These are phyloP conservation scores for Dufourea novaeangliae DNA, from an alignment of 1,140 invertebrate species.

Conservation along the genomic window DNA sequence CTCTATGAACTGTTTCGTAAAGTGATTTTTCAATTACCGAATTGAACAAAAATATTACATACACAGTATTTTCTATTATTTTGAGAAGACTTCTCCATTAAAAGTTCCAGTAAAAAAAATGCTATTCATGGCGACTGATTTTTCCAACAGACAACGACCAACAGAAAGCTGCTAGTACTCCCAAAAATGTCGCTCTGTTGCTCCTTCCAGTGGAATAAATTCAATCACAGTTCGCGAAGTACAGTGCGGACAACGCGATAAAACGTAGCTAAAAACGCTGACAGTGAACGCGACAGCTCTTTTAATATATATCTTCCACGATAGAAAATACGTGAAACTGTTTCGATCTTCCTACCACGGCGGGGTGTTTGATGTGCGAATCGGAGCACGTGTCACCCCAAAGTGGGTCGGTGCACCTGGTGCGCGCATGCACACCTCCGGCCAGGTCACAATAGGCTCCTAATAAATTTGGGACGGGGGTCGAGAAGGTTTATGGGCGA, in stretches of 20 bases:
- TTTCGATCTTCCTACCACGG: background rate
- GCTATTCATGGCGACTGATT: background rate
- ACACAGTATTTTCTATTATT: no score
- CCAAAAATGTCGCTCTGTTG: constrained; percentile 26
- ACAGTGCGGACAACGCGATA: background rate
- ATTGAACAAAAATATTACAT: background rate
- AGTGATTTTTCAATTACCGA: background rate
- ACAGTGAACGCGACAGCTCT: background rate
- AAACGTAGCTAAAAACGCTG: constrained; percentile 14
- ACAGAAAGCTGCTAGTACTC: constrained; percentile 46
- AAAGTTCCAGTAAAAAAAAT: no score
- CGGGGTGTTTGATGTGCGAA: constrained; percentile 68
- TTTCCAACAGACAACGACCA: constrained; percentile 2
- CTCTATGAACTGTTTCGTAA: background rate
- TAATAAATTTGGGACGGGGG: constrained; percentile 65
- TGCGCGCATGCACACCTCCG: constrained; percentile 59
- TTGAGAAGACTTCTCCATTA: no score
- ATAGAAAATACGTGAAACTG: background rate
- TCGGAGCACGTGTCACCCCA: constrained; percentile 65
- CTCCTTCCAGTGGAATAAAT: constrained; percentile 55
- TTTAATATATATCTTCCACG: background rate
- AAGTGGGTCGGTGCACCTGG: constrained; percentile 64
- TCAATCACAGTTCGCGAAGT: constrained; percentile 5
- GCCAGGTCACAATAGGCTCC: constrained; percentile 53
- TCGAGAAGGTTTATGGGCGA: constrained; percentile 53